A percentile compares a stretch with the other conserved stretches of the same genome.
phyloP scores from a whole-genome alignment of 2,113 vertebrate species.

The Poeciliopsis prolifica region DNA sequence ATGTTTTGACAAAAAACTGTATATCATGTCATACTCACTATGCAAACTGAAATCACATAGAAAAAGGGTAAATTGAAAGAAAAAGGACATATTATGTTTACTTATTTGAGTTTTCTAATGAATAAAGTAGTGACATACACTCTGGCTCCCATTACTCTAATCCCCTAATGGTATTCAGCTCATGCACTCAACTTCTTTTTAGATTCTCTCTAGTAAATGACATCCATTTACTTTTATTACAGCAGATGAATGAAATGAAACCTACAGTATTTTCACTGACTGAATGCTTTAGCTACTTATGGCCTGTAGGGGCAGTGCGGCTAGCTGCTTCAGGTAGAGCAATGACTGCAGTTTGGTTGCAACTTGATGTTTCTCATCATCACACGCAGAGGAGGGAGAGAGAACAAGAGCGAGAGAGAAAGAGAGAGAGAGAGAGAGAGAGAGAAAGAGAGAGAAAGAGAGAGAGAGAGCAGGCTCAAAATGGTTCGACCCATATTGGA shows the following conservation, averaged over 20 bases:
- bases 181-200: constrained; percentile 37
- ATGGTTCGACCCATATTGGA: constrained; percentile 56
- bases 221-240: constrained; percentile 64
- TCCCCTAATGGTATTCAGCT: constrained; percentile 52
- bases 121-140: constrained; percentile 21
- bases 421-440: constrained; percentile 9
- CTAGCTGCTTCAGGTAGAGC: constrained; percentile 66
- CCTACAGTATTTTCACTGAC: constrained; percentile 13
- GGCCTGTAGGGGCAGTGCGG: constrained; percentile 65
- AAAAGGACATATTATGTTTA: neutral
- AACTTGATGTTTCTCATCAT: constrained; percentile 68
- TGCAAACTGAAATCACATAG: constrained; percentile 23
- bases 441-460: constrained; percentile 12
- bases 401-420: constrained; percentile 14
- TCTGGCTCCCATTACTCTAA: constrained; percentile 40
- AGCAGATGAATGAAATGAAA: constrained; percentile 55
- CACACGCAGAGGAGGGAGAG: constrained; percentile 24
- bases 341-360: constrained; percentile 75
- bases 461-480: constrained; percentile 29
- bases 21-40: neutral
- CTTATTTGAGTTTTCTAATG: constrained; percentile 43
- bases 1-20: constrained; percentile 16
- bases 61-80: constrained; percentile 1
- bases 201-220: constrained; percentile 48
- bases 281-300: constrained; percentile 36